Base-by-base conservation (phyloP, 1,140 invertebrate genomes). In the Drosophila arizonae region DNA sequence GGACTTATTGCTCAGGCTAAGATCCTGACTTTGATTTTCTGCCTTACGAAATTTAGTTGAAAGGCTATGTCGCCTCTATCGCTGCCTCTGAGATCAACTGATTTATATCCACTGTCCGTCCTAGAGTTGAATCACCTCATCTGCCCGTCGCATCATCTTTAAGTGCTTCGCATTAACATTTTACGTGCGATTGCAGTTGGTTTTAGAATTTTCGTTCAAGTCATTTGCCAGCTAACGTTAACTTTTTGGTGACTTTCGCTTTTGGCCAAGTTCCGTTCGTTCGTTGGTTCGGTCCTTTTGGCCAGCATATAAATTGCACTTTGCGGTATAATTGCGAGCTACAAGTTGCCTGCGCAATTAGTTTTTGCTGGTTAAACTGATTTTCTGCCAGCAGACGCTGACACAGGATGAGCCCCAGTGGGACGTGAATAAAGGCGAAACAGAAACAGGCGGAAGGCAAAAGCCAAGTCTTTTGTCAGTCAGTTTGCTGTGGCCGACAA, bases 291-390 rank as follows among this genome's bases (percentile, higher is more conserved):
- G n/a, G 43, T 17, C 43, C 43, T 46, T 2, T 46, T 46, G 43
- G 10, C 21, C 39, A 67, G 60, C 69, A 70, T 86, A 82, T 86
- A 82, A 87, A 88, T 79, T 87, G 79, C 79, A 88, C 79, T 87
- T 87, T 82, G 84, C 76, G 79, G 79, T 73, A 73, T 72, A 82
- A 87, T 87, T 86, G 88, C 68, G 50, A 65, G 60, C 74, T 69
- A 55, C 67, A 82, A 79, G 65, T 72, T 76, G 61, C 66, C 28
- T 52, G 72, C 66, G 39, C 57, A 86, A 86, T 86, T 88, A 88
- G 82, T 84, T 86, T 86, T 86, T 78, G 77, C 78, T 78, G 81
- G 70, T 72, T 79, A 81, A 85, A 86, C 81, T 81, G 81, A 81
- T 81, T 81, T 82, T 73, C 62, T 55, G 66, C 67, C 50, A 66